Percentiles rank a stretch among this genome's conserved stretches.
These are phyloP conservation scores for Tiliqua scincoides DNA, from an alignment of 2,113 vertebrate genomes.

Conservation along the genomic window DNA sequence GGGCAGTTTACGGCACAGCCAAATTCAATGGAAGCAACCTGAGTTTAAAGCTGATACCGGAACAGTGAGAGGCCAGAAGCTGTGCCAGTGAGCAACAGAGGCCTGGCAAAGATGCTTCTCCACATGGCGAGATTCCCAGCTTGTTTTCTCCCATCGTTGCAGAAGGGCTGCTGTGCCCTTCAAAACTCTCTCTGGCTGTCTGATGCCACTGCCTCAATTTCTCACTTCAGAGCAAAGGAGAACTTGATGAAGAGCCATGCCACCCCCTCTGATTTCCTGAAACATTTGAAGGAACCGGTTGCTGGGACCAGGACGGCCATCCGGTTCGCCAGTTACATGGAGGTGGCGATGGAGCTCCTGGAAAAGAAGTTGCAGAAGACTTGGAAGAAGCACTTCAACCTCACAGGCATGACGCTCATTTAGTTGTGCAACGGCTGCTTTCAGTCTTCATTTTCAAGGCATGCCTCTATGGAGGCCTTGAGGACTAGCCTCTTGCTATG, in stretches of 20 bases:
- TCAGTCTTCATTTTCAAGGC: neutral
- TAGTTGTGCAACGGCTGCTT: no score
- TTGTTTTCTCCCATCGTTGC: neutral
- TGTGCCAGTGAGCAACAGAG: neutral
- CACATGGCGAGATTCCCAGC: neutral
- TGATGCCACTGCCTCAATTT: neutral
- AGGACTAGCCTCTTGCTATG: neutral
- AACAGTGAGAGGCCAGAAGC: neutral
- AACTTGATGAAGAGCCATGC: constrained; percentile 63
- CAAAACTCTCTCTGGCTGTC: neutral
- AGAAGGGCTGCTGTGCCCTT: neutral
- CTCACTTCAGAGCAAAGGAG: constrained; percentile 72
- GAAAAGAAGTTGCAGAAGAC: constrained; percentile 61
- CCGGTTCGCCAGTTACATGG: constrained; percentile 80
- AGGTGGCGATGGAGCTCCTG: constrained; percentile 75
- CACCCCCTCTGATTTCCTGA: constrained; percentile 74
- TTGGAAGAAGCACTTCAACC: constrained; percentile 75
- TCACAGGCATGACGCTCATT: constrained; percentile 83
- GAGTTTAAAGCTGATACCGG: no score
- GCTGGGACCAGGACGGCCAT: constrained; percentile 73
- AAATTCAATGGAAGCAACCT: no score
- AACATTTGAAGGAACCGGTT: constrained; percentile 79
- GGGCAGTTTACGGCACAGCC: no score
- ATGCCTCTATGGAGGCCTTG: neutral
- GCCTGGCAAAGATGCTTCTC: neutral